Conservation (phyloP, 2,797 vertebrate genomes). For the Chaetophractus vellerosus region DNA sequence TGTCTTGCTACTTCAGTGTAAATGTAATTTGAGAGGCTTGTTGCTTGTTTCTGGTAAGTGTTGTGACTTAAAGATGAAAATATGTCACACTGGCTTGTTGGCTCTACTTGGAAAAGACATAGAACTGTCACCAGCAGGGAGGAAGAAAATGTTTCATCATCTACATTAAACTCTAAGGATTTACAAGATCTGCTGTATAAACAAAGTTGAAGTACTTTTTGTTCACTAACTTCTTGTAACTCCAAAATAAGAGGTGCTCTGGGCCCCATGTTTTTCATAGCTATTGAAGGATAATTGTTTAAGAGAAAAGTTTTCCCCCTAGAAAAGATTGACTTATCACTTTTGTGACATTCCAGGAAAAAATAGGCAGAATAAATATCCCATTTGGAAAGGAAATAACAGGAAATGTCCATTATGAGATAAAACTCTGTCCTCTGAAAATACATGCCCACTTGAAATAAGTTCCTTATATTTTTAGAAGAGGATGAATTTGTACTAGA, state of each 20-base stretch:
- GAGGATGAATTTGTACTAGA: slow-evolving; percentile 51
- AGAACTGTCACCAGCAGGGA: slow-evolving; percentile 74
- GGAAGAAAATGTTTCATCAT: slow-evolving; percentile 81
- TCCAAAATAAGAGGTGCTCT: slow-evolving; percentile 60
- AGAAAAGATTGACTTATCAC: neutral
- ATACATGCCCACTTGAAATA: slow-evolving; percentile 4
- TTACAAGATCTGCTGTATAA: slow-evolving; percentile 78
- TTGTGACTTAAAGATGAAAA: slow-evolving; percentile 86
- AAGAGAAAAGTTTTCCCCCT: slow-evolving; percentile 34
- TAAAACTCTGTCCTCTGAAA: slow-evolving; percentile 64
- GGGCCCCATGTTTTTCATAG: slow-evolving; percentile 21
- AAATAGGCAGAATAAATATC: slow-evolving; percentile 39
- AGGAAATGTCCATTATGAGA: slow-evolving; percentile 59
- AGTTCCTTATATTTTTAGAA: slow-evolving; percentile 58
- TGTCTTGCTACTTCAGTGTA: slow-evolving; percentile 73
- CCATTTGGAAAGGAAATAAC: neutral
- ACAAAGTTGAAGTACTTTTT: slow-evolving; percentile 84
- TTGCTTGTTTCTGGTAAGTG: slow-evolving; percentile 82
- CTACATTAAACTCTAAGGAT: slow-evolving; percentile 78
- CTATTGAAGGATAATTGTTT: slow-evolving; percentile 58
- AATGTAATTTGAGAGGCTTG: slow-evolving; percentile 81
- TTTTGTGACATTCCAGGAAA: slow-evolving; percentile 45
- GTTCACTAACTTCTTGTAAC: slow-evolving; percentile 49
- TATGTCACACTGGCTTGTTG: slow-evolving; percentile 72
- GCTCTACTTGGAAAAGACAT: slow-evolving; percentile 72